These are phyloP conservation scores for Apostichopus leukothele DNA, from an alignment of 53 echinoderm and acorn worm genomes.

Conservation along the genomic window DNA sequence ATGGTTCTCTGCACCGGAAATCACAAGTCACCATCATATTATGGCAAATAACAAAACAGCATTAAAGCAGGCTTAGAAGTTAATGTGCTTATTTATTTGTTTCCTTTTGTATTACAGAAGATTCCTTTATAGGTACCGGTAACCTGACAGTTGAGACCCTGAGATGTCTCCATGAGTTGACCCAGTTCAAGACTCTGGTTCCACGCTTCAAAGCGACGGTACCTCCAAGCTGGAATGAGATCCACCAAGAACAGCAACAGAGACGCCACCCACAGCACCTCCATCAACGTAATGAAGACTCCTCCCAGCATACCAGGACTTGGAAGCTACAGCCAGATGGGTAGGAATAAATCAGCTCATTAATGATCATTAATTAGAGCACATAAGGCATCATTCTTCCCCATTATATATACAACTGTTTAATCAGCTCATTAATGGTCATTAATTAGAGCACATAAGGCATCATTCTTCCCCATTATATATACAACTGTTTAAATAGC, in stretches of 20 bases:
- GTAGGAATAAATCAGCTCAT: slow-evolving; percentile 29
- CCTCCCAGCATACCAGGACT: slow-evolving; percentile 94
- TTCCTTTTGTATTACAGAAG: background rate
- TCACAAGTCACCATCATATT: no score
- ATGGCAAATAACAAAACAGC: no score
- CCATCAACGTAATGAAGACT: slow-evolving; percentile 92
- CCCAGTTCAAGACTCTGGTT: slow-evolving; percentile 95
- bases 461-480: no score
- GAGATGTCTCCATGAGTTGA: slow-evolving; percentile 72
- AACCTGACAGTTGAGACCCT: slow-evolving; percentile 68
- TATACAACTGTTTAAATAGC: no score
- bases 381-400: no score
- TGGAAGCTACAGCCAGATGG: slow-evolving; percentile 97
- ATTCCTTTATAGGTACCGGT: slow-evolving; percentile 35
- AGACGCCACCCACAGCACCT: slow-evolving; percentile 97
- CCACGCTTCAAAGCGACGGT: slow-evolving; percentile 97
- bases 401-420: no score
- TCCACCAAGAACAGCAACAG: slow-evolving; percentile 99
- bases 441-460: no score
- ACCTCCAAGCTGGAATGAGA: slow-evolving; percentile 95
- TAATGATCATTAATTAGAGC: no score
- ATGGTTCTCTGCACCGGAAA: no score
- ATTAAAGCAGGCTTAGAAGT: no score
- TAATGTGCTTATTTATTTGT: background rate
- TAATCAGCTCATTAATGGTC: no score